Evolutionary conservation across 2,888 invertebrate species (phyloP), one percentile per base, ranked within the genome.

Genomic region (Apodemia hepburni): DNA sequence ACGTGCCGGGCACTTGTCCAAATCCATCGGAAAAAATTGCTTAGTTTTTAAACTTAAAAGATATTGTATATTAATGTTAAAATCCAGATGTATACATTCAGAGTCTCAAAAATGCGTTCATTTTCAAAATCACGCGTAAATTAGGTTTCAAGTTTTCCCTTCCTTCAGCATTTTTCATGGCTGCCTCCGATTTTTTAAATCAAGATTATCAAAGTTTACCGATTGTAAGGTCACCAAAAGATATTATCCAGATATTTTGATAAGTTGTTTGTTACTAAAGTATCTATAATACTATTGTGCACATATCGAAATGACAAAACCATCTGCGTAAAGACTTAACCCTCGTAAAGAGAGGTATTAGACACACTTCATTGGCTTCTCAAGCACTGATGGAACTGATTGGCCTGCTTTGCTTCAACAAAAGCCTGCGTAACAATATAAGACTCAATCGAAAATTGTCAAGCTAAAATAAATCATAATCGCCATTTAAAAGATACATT

Each of bases 341-440:
- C 87, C 84, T 82, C 82, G 75, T 78, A 74, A 77, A 79, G 75
- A 73, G 72, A 71, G 76, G 83, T 76, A 83, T 89, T 88, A 87
- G 75, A 70, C 75, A 74, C 87, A 85, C 82, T 85, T 87, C 90
- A 90, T 89, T 83, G 88, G 81, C 73, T 82, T 80, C 85, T 85
- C 83, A 82, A 90, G 90, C 84, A 84, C 79, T 83, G 89, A 87
- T 87, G 81, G 83, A 82, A 85, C 84, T 87, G 90, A 91, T 91
- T 91, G 90, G 85, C 85, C 85, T 80, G 82, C 80, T 84, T 81
- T 76, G 72, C 79, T 78, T 76, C 82, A 85, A 90, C 90, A 90
- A 90, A 86, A 74, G 65, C 76, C 73, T 69, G 69, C 71, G 64
- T 66, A 65, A 68, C 63, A 68, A 68, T 60, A 58, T 57, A 68